Base-by-base conservation (phyloP, 2,888 invertebrate species). In the Mongoloraphidia duomilia region DNA sequence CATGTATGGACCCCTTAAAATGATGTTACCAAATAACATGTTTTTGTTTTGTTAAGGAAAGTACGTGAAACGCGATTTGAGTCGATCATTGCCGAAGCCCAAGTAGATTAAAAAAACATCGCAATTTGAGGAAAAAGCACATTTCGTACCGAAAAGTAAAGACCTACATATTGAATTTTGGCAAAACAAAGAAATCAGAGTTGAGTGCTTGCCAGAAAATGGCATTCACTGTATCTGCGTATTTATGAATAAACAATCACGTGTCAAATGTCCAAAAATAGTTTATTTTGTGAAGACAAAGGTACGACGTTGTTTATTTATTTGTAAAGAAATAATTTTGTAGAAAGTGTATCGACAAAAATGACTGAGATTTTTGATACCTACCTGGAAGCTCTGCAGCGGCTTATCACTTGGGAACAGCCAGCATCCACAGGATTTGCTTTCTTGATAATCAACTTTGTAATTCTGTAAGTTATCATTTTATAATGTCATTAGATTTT, bases 391-490 rank as follows among this genome's bases (percentile, higher is more conserved):
- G 42, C 33, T 34, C 42, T 59, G 9, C 58, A 60, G 44, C 57
- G 54, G 41, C 52, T 60, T 47, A 53, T 69, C 44, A 59, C 61
- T 47, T 70, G 70, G 70, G 65, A 68, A 51, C 61, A 68, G 51
- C 61, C 62, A 13, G 54, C 60, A 40, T 51, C 64, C 17, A 68
- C 64, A 51, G 59, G 64, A 52, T 54, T 59, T 33, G 58, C 60
- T 49, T 61, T 70, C 54, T 57, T 65, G 50, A 54, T 61, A 45
- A 56, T 66, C 35, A 66, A 69, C 58, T 55, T 65, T 49, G 50
- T 69, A 46, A 68, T 67, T 56, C 68, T 68, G 70, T 69, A 61
- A 61, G 66, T 61, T 11, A 14, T 44, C n/a, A 37, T 37, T 50
- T 42, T 51, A 10, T 13, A 35, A 38, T 34, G 34, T 34, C 14